Conservation (phyloP, 2,113 vertebrate species). For the Psammodynastes pulverulentus region DNA sequence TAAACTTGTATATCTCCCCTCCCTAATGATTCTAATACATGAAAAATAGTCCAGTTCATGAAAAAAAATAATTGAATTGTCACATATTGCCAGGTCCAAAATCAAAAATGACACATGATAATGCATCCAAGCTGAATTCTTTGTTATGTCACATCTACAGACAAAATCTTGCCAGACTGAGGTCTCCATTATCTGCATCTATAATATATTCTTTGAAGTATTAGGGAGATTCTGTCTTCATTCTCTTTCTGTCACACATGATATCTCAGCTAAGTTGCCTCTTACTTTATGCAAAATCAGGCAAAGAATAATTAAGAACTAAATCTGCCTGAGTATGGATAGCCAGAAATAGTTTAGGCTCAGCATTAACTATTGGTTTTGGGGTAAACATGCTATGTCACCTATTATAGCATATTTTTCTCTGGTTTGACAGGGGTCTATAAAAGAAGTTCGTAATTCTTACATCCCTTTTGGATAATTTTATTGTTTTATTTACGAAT, state of each 20-base stretch:
- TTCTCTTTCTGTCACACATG: background rate
- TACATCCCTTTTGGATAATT: background rate
- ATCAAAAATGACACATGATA: background rate
- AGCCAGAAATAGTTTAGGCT: background rate
- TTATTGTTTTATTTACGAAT: background rate
- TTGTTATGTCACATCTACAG: background rate
- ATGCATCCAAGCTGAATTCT: background rate
- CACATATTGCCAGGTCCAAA: background rate
- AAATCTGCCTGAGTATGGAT: background rate
- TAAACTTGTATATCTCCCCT: background rate
- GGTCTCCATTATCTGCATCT: background rate
- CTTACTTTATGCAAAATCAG: background rate
- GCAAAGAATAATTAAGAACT: background rate
- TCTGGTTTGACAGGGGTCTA: background rate
- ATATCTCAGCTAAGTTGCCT: background rate
- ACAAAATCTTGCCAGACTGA: background rate
- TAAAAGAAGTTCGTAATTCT: background rate
- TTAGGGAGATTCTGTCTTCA: background rate
- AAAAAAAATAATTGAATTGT: background rate
- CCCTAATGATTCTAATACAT: background rate
- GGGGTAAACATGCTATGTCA: background rate
- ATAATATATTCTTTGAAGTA: background rate
- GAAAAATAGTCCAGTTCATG: background rate
- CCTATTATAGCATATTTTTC: background rate
- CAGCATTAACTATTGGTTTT: background rate